Evolutionary conservation across 92 coral and sea anemone genomes (phyloP), one percentile per base, ranked within the genome.

Genomic region (Hydrozoanthus gracilis): DNA sequence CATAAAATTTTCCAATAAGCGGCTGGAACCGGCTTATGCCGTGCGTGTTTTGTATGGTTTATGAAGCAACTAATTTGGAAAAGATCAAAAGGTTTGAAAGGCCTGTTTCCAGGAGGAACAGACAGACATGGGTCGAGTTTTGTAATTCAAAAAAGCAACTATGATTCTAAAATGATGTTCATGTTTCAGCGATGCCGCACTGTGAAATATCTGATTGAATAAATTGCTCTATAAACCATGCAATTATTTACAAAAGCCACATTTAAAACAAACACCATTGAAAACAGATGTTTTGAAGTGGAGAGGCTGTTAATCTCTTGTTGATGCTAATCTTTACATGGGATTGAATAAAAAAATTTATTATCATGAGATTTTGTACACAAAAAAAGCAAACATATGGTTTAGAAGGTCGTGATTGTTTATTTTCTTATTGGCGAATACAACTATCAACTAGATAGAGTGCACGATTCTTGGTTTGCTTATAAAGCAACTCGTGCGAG

Each of bases 231-330:
- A 60, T 35, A 80, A 65, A 20, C 47, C 15, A 2, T 65, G 52
- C 74, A 48, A 48, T 64, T 65, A 80, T 80, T 80, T 65, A 48
- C 85, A 58, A 64, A 60, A 64, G 54, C 71, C 48, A n/a, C 83
- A 78, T 17, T 44, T 27, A 27, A 48, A 44, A 48, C 17, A 61
- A 46, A 46, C 54, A 67, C 73, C 17, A 67, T n/a, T 80, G 62
- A 80, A 65, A 80, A 80, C 85, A 80, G 85, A 80, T 80, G 85
- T 80, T 80, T 65, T 80, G 18, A 80, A 66, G 51, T 20, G 60
- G 74, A 62, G 73, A 80, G 73, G 85, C 85, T 27, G 39, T 27
- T 27, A 74, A 80, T 3, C 58, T 13, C 17, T 67, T 47, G 61
- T 49, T 10, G 69, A 62, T 65, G 61, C 85, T 18, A 48, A 65